Evolutionary conservation across 2,113 vertebrate species (phyloP), one percentile per base, ranked within the genome.

Genomic region (Tympanuchus pallidicinctus): DNA sequence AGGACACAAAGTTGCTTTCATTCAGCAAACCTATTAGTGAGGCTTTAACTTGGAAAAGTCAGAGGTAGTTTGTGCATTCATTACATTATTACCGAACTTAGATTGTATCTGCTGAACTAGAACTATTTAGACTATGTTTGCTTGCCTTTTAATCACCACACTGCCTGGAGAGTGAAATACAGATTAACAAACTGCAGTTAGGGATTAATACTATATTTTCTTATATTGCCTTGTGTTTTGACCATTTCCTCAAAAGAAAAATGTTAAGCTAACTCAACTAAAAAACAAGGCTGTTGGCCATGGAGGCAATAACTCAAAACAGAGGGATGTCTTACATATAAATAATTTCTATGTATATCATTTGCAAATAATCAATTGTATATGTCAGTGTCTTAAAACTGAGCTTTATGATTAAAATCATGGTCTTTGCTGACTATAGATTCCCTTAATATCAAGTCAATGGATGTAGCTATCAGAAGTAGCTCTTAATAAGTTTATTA

Each of bases 21-120:
- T 73, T 91, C 60, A 50, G 57, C 81, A 94, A 78, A 94, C 28
- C 34, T 11, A 6, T 59, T 43, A 75, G 52, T 88, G 65, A 34
- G 6, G 8, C 3, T 75, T 40, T 84, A 92, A 54, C 17, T 47
- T 34, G 92, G 48, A 19, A 86, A 85, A 16, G 74, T 20, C 24
- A 78, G 67, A 86, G 56, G 11, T 6, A 88, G 10, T 22, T 76
- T 25, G 3, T 45, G 16, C 2, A 7, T 88, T 93, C 50, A 60
- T 48, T n/a, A 65, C 16, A 36, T 69, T 63, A 36, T 5, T 75
- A 27, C n/a, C 57, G 36, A 88, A 75, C 50, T n/a, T 74, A 64
- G 40, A 42, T 1, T 43, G 8, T 6, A 61, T 71, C 91, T 2
- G 1, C 22, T 50, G 36, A 82, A 45, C 74, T 50, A 56, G 3